Base-by-base conservation (phyloP, 2,113 vertebrate genomes). In the Oriolus oriolus region DNA sequence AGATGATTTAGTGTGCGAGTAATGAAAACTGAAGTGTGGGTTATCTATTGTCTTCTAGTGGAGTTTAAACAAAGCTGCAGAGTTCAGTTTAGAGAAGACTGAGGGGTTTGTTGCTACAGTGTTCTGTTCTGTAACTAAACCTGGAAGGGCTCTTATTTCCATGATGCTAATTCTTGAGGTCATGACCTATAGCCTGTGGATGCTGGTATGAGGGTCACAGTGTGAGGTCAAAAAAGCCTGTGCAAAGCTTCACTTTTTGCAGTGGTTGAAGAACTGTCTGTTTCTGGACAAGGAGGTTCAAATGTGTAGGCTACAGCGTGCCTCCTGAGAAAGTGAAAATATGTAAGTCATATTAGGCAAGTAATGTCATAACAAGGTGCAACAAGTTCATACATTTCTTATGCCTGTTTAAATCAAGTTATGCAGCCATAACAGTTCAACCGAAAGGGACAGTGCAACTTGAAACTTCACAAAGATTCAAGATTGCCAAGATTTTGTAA, bases 101-200 rank as follows among this genome's bases (percentile, higher is more conserved):
- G 65, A 94, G 61, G 90, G 82, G 87, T 90, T 94, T 91, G 41
- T 83, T 91, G 74, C 93, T 96, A 69, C 94, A 77, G 73, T 76
- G 74, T 97, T 96, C 87, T 94, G 78, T 95, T 97, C 94, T 95
- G 85, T 94, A 93, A 95, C 96, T 96, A 90, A 97, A 96, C 91
- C 95, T 95, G 94, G 68, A 66, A 90, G 82, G 81, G 91, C 95
- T 95, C 65, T 97, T 90, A 90, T 94, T 97, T 97, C 95, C 95
- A 90, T 77, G 85, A 97, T 97, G 97, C 96, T 97, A 96, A 97
- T 97, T 97, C 95, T 52, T 63, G 96, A 96, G 98, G 97, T 98
- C 96, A 4, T 97, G 98, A 98, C 97, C 95, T 92, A 75, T 17
- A 95, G 95, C 94, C 97, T 97, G 96, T 95, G 96, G 95, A 95